These are phyloP conservation scores for Drosophila dives DNA, from an alignment of 2,888 invertebrate genomes.

Conservation along the genomic window DNA sequence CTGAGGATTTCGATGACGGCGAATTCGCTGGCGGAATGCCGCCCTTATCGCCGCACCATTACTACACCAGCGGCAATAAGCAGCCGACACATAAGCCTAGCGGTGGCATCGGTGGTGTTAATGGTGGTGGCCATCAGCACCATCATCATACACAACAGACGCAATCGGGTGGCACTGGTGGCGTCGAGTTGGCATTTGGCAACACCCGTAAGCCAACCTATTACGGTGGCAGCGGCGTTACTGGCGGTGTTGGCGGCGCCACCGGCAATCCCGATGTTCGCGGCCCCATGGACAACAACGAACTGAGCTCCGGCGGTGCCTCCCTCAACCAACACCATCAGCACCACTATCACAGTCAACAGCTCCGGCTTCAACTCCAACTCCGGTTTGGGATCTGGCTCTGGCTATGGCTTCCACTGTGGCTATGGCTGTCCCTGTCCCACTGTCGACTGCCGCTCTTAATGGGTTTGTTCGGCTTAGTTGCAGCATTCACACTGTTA, in stretches of 20 bases:
- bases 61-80: conserved; percentile 81
- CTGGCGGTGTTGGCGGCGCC: conserved; percentile 46
- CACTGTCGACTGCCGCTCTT: conserved; percentile 68
- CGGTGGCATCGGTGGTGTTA: neutral
- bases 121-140: conserved; percentile 61
- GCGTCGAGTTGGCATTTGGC: conserved; percentile 59
- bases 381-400: conserved; percentile 18
- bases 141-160: conserved; percentile 63
- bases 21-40: conserved; percentile 81
- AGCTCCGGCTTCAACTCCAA: conserved; percentile 20
- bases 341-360: conserved; percentile 34
- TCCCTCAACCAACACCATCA: conserved; percentile 27
- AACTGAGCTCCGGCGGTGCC: conserved; percentile 62
- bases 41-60: conserved; percentile 83
- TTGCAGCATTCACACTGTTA: conserved; percentile 77
- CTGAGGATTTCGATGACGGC: conserved; percentile 89
- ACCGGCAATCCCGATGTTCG: conserved; percentile 76
- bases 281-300: conserved; percentile 82
- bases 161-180: conserved; percentile 30
- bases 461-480: conserved; percentile 81
- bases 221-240: conserved; percentile 63
- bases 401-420: conserved; percentile 28
- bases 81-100: conserved; percentile 82
- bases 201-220: conserved; percentile 84
- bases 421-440: conserved; percentile 13